Base-by-base conservation (phyloP, 2,888 invertebrate genomes). In the Bombylius major region DNA sequence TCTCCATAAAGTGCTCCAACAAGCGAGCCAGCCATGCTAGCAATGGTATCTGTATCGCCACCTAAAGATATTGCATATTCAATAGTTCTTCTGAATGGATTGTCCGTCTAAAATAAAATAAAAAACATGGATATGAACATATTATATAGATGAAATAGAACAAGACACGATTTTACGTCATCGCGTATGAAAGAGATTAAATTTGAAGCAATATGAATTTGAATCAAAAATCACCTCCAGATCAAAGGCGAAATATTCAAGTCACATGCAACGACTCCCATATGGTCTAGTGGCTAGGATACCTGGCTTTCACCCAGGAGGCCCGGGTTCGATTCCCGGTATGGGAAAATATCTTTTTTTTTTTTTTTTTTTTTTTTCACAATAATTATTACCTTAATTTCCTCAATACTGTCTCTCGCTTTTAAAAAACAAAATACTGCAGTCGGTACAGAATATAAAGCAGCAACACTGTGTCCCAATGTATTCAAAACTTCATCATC, bases 271-370 rank as follows among this genome's bases (percentile, higher is more conserved):
- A 11, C 47, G 14, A 12, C 5, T 72, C 70, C 72, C 72, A 70
- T 72, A 71, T 72, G 67, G 73, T 73, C 73, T 72, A 73, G 73
- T 73, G 73, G 73, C 67, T 73, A 73, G 72, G 72, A 73, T 73
- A 72, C 68, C 72, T 68, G 72, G 73, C 73, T 73, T 67, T 72
- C 72, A 73, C 71, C 73, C 71, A 69, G 72, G 68, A 73, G 73
- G 84, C 86, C 84, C 86, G 84, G 86, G 86, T 86, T 87, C 86
- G 84, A 86, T 86, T 86, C 84, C 87, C 88, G 87, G 87, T 88
- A 87, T 88, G 87, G 88, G 87, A 87, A 73, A 33, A 33, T 31
- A 44, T 58, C 62, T 60, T 63, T 61, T 51, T 42, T 3, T 47
- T 53, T 23, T 53, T n/a, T 53, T 42, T 3, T 47, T 53, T 23